These are phyloP conservation scores for Laupala kohalensis DNA, from an alignment of 1,140 invertebrate species.

Conservation along the genomic window DNA sequence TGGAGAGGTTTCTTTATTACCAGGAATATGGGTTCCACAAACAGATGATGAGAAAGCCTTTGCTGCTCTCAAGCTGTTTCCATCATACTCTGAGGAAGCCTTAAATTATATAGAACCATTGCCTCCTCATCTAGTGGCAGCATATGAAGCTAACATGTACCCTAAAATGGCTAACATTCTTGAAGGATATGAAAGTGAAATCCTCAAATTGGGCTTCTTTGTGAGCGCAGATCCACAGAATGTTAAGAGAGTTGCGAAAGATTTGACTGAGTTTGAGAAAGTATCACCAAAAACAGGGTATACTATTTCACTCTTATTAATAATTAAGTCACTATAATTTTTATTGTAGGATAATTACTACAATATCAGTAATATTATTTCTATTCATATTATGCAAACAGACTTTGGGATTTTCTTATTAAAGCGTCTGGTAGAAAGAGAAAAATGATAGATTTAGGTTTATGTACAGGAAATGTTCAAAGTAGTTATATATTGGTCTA, in stretches of 20 bases:
- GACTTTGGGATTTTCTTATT: no score
- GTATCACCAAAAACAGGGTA: not conserved
- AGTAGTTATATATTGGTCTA: no score
- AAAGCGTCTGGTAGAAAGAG: no score
- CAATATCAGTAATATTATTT: no score
- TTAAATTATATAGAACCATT: not conserved
- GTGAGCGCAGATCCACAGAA: not conserved
- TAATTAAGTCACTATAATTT: no score
- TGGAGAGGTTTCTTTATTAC: not conserved
- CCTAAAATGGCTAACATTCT: not conserved
- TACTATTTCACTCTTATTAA: no score
- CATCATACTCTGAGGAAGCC: not conserved
- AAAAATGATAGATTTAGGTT: no score
- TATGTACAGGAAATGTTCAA: no score
- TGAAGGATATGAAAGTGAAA: not conserved
- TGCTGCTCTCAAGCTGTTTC: not conserved
- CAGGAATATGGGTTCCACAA: not conserved
- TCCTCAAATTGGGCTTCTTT: not conserved
- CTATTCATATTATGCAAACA: no score
- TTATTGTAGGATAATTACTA: no score
- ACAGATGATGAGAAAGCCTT: not conserved
- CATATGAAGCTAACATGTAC: not conserved
- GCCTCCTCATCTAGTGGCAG: not conserved
- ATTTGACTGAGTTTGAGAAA: not conserved
- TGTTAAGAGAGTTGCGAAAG: not conserved